Base-by-base conservation (phyloP, 2,113 vertebrate genomes). In the Saguinus imperator region DNA sequence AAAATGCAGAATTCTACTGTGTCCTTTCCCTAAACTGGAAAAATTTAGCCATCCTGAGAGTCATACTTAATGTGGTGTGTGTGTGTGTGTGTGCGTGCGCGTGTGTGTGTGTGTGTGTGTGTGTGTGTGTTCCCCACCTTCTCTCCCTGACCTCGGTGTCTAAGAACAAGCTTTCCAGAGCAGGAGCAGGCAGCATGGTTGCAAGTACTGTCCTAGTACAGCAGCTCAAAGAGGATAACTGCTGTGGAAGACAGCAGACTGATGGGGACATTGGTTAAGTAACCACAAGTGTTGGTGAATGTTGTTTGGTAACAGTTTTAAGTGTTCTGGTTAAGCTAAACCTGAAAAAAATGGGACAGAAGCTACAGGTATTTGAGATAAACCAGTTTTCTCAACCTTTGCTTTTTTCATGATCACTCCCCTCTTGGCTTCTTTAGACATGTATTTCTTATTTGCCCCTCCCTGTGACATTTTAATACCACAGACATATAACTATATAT, bases 11-110 rank as follows among this genome's bases (percentile, higher is more conserved):
- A 25, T 8, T 40, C 79, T 50, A 77, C 10, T 16, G 55, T 14
- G 45, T 4, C 32, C 45, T 6, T 1, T 52, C 40, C 20, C 79
- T 55, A 13, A 29, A 57, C 6, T 4, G 11, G 45, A 45, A 17
- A 27, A 9, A 23, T 11, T 3, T 5, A n/a, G 81, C 21, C 27
- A 23, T 64, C 77, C 73, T 12, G 1, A 27, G 6, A 70, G 64
- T 57, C 40, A 11, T 3, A 16, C 7, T 2, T 9, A 11, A 5
- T 6, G n/a, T 8, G 3, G 13, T 50, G 45, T 45, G 25, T 35
- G 2, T 32, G 3, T 66, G 17, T 32, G 2, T 32, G 3, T 66
- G 17, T 32, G n/a, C n/a, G n/a, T n/a, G n/a, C n/a, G n/a, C n/a
- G 13, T 50, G 45, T 45, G 25, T 35, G 13, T 50, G 45, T 45